Base-by-base conservation (phyloP, 2,797 vertebrate genomes). In the Podarcis siculus region DNA sequence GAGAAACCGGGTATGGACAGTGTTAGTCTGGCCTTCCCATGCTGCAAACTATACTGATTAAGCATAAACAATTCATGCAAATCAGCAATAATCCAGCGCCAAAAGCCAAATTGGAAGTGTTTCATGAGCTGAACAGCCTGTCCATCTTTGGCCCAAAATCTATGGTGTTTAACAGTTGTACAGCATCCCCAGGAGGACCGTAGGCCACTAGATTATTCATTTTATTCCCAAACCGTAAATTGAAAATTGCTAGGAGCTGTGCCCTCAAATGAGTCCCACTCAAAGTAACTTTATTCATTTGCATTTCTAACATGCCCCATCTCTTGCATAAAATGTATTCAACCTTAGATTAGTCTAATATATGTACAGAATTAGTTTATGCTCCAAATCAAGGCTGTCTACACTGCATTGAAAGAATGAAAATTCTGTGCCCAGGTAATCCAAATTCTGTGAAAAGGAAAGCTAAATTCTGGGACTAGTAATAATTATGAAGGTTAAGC, bases 101-200 rank as follows among this genome's bases (percentile, higher is more conserved):
- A 39, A 55, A 87, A 73, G 79, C 72, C 86, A 87, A 87, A 75
- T 15, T 79, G 21, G 42, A 69, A 79, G 66, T 9, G 8, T 55
- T 75, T 35, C 58, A 81, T 64, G 58, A 75, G 55, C 55, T 64
- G 71, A 82, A 42, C 71, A 82, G 27, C 42, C 35, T 55, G 64
- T 37, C 19, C 35, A 72, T 61, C 13, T 35, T 37, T 86, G 10
- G 35, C 45, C 35, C n/a, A 42, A 42, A 61, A 58, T 72, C 35
- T 80, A 42, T 15, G 10, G 55, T 23, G 55, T 73, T 13, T 17
- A 61, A 69, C 1, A 61, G 4, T 81, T 58, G 27, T 25, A 72
- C 35, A 61, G 37, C 80, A 81, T 64, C 64, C 78, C 35, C 27
- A 80, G 66, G 35, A 73, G 8, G 15, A 72, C 45, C 21, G 3